phyloP scores from a whole-genome alignment of 2,113 vertebrate species.

The Struthidea cinerea region DNA sequence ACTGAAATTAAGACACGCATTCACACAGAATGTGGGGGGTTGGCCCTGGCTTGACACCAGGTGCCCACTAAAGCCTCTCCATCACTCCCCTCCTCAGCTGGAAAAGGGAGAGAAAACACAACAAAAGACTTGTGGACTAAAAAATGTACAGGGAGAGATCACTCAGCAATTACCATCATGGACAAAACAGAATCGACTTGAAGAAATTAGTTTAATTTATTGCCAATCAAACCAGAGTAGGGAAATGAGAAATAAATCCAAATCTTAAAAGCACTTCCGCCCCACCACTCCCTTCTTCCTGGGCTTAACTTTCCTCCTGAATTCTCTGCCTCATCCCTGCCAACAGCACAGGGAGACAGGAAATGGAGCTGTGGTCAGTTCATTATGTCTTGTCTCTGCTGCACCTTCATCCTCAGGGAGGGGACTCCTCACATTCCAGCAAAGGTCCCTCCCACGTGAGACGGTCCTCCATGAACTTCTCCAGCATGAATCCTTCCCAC shows the following conservation, averaged over 20 bases:
- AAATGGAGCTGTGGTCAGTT: neutral
- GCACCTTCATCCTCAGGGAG: neutral
- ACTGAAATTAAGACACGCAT: neutral
- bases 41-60: neutral
- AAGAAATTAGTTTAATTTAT: neutral
- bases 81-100: neutral
- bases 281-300: neutral
- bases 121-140: neutral
- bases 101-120: neutral
- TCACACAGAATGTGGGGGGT: neutral
- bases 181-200: rapidly evolving
- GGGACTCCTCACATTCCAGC: neutral
- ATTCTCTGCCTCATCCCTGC: neutral
- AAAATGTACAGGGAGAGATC: neutral
- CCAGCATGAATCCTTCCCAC: neutral
- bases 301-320: neutral
- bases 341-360: neutral
- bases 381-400: neutral
- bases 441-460: neutral
- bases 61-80: neutral
- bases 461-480: neutral
- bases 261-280: neutral
- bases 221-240: neutral
- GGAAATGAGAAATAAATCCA: neutral
- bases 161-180: neutral